Conservation (phyloP, 2,797 vertebrate species). For the Anisognathus igniventris region DNA sequence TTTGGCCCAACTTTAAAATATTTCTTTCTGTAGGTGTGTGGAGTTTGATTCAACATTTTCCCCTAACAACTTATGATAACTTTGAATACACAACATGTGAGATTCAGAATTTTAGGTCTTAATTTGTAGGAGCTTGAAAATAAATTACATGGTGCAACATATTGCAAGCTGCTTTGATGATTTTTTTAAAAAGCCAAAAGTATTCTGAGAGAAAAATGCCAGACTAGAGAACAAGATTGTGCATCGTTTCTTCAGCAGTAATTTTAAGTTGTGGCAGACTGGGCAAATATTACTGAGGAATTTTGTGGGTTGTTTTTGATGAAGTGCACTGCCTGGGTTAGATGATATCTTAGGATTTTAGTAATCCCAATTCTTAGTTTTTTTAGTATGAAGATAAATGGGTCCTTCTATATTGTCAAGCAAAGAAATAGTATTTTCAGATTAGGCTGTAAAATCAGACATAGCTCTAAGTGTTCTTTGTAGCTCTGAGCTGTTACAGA, state of each 20-base stretch:
- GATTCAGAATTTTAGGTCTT: neutral
- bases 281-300: neutral
- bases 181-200: neutral
- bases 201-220: constrained; percentile 26
- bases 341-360: neutral
- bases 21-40: constrained; percentile 41
- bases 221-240: neutral
- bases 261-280: constrained; percentile 16
- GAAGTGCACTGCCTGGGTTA: neutral
- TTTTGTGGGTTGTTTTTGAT: neutral
- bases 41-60: constrained; percentile 34
- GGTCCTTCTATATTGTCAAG: neutral
- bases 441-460: neutral
- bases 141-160: neutral
- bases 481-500: neutral
- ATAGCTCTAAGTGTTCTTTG: neutral
- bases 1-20: constrained; percentile 40
- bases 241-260: neutral
- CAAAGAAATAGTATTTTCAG: neutral
- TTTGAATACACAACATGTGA: neutral
- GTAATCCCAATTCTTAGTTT: neutral
- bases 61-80: neutral
- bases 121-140: constrained; percentile 20
- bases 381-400: neutral
- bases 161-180: neutral